Percentiles rank a stretch among this genome's conserved stretches.
phyloP scores from a whole-genome alignment of 53 echinoderm and acorn worm species.

The Zoroaster sp. region DNA sequence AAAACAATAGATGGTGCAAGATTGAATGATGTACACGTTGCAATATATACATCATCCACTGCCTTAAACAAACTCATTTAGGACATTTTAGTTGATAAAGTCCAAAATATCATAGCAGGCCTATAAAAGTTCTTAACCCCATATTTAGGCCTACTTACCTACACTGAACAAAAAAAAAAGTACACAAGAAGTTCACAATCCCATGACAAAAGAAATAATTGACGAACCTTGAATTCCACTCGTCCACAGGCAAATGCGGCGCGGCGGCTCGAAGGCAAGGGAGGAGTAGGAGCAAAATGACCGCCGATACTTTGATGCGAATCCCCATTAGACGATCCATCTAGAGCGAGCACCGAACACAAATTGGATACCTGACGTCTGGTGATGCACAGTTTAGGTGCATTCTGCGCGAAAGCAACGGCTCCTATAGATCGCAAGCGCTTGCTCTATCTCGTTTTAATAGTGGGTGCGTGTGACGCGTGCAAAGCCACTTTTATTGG shows the following conservation, averaged over 20 bases:
- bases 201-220: background rate
- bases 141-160: background rate
- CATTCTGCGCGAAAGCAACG: background rate
- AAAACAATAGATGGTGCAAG: no score
- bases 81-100: no score
- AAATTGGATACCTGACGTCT: slow-evolving; percentile 24
- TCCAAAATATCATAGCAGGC: no score
- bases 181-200: background rate
- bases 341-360: slow-evolving; percentile 20
- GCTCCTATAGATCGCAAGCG: background rate
- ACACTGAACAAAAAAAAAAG: no score
- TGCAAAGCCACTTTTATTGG: background rate
- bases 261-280: slow-evolving; percentile 36
- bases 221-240: slow-evolving; percentile 24
- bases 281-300: slow-evolving; percentile 32
- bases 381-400: background rate
- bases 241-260: slow-evolving; percentile 28
- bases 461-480: background rate
- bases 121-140: background rate
- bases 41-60: no score
- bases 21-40: no score
- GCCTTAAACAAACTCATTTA: no score
- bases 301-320: slow-evolving; percentile 11
- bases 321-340: slow-evolving; percentile 30
- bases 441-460: background rate